phyloP scores from a whole-genome alignment of 2,888 invertebrate species.

The Calameuta filiformis region DNA sequence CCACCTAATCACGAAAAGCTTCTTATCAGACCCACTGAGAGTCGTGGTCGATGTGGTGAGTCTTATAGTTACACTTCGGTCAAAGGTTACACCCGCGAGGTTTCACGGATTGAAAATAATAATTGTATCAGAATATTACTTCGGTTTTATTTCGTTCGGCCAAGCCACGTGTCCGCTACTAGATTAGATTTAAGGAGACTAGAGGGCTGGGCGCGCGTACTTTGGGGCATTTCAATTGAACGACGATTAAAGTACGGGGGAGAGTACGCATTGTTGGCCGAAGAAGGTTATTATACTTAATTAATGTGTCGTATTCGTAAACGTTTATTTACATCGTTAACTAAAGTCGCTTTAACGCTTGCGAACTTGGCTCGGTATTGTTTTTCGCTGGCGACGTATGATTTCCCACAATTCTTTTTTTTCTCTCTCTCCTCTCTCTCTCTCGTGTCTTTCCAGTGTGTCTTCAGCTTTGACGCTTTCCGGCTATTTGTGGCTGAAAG shows the following conservation, averaged over 20 bases:
- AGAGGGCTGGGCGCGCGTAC: neutral
- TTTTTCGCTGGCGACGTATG: neutral
- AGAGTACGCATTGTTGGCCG: neutral
- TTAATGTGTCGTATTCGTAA: conserved; percentile 4
- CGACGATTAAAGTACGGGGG: neutral
- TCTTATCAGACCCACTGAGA: neutral
- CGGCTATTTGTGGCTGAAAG: neutral
- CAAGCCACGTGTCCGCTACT: neutral
- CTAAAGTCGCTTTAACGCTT: conserved; percentile 17
- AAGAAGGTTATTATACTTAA: neutral
- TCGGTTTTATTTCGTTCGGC: neutral
- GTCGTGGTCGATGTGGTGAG: neutral
- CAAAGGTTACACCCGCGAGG: neutral
- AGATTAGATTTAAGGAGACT: neutral
- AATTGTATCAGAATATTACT: neutral
- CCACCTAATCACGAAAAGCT: neutral
- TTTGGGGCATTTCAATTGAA: neutral
- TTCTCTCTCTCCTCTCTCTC: too few relatives aligned
- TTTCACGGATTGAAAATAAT: neutral
- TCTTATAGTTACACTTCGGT: neutral
- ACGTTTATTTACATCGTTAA: conserved; percentile 42
- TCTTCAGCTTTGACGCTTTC: neutral
- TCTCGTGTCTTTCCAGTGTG: neutral
- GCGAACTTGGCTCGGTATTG: neutral
- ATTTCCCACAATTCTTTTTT: neutral